A percentile compares a stretch with the other conserved stretches of the same genome.
Conservation (phyloP, 2,888 invertebrate genomes). For the Xestobium rufovillosum region DNA sequence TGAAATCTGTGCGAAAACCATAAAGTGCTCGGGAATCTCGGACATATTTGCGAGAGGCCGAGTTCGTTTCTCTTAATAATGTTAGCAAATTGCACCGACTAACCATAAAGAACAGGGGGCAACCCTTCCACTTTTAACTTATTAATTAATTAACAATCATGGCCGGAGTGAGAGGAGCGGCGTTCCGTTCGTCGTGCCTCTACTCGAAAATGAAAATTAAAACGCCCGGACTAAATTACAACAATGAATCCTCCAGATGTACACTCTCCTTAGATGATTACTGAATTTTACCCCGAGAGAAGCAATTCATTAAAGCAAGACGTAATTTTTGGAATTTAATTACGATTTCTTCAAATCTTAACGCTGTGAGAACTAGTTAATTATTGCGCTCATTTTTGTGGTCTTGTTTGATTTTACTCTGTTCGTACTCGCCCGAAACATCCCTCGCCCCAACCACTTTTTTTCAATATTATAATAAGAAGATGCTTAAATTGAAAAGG, state of each 20-base stretch:
- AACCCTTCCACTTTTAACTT: slow-evolving; percentile 42
- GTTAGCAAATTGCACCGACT: slow-evolving; percentile 42
- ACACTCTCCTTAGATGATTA: slow-evolving; percentile 15
- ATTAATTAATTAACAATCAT: slow-evolving; percentile 46
- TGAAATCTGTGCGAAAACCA: slow-evolving; percentile 35
- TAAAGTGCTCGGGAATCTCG: slow-evolving; percentile 39
- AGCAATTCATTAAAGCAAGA: slow-evolving; percentile 2
- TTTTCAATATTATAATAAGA: no score
- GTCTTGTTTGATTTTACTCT: no score
- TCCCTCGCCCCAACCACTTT: no score
- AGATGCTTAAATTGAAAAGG: no score
- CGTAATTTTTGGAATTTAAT: slow-evolving; percentile 1
- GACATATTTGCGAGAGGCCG: slow-evolving; percentile 41
- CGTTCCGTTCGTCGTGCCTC: slow-evolving; percentile 25
- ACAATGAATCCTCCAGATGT: slow-evolving; percentile 32
- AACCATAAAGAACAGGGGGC: slow-evolving; percentile 41
- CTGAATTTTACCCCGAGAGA: slow-evolving; percentile 3
- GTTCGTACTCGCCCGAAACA: no score
- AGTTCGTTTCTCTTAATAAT: slow-evolving; percentile 41
- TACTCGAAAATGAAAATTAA: slow-evolving; percentile 42
- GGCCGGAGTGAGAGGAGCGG: slow-evolving; percentile 39
- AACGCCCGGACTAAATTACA: slow-evolving; percentile 36
- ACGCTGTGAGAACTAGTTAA: no score
- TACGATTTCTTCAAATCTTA: no score
- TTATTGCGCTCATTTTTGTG: no score